These are phyloP conservation scores for Spodoptera picta DNA, from an alignment of 2,888 invertebrate genomes.

Conservation along the genomic window DNA sequence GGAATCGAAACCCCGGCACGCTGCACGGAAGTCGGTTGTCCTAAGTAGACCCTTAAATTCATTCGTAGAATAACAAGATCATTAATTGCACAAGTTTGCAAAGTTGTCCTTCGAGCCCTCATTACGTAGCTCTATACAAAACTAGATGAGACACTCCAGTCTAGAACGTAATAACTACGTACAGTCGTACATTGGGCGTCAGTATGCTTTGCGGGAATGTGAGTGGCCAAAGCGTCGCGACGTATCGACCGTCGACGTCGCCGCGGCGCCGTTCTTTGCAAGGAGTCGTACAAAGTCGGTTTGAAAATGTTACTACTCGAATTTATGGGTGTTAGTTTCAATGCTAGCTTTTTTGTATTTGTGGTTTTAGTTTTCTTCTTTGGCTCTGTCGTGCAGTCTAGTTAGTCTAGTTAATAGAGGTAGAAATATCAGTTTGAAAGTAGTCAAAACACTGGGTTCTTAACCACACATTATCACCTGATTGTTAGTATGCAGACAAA, in stretches of 20 bases:
- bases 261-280: constrained; percentile 34
- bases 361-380: constrained; percentile 1
- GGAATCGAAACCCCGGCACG: too few species aligned
- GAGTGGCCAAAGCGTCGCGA: constrained; percentile 66
- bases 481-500: too few species aligned
- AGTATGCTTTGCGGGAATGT: constrained; percentile 26
- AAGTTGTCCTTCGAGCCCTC: constrained; percentile 14
- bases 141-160: constrained; percentile 9
- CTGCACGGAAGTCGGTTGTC: too few species aligned
- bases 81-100: background rate
- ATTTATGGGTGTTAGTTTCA: constrained; percentile 4
- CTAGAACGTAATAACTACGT: background rate
- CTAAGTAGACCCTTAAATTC: background rate
- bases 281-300: constrained; percentile 28
- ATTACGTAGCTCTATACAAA: constrained; percentile 17
- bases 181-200: background rate
- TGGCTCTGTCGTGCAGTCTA: background rate
- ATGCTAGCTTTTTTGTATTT: background rate
- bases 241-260: constrained; percentile 78
- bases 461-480: too few species aligned
- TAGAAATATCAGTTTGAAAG: too few species aligned
- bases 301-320: constrained; percentile 19
- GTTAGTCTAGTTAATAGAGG: too few species aligned
- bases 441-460: too few species aligned
- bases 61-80: background rate